A percentile compares a stretch with the other conserved stretches of the same genome.
These are phyloP conservation scores for Struthidea cinerea DNA, from an alignment of 2,113 vertebrate species.

Conservation along the genomic window DNA sequence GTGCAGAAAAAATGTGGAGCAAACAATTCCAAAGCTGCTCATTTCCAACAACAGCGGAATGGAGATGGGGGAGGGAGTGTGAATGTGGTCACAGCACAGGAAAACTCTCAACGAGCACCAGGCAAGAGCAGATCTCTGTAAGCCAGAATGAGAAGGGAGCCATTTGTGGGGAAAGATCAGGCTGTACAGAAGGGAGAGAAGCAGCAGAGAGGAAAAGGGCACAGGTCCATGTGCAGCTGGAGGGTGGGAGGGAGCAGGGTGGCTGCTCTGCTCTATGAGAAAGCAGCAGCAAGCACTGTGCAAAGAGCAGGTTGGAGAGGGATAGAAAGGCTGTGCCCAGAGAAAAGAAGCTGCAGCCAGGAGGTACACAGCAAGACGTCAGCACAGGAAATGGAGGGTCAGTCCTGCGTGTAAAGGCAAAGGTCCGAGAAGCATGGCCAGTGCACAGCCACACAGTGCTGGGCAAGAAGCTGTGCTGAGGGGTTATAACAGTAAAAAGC, in stretches of 20 bases:
- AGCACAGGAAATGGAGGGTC: not conserved
- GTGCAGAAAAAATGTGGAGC: not conserved
- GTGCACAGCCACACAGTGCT: not conserved
- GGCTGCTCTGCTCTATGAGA: not conserved
- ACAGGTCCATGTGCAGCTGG: not conserved
- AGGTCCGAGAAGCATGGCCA: not conserved
- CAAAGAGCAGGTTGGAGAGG: not conserved
- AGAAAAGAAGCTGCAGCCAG: not conserved
- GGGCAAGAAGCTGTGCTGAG: not conserved
- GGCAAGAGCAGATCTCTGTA: not conserved
- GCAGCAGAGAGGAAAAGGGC: not conserved
- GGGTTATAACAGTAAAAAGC: not conserved
- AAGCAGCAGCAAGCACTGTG: not conserved
- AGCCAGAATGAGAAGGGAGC: not conserved
- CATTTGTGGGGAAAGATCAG: not conserved
- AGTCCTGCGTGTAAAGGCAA: not conserved
- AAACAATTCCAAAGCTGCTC: not conserved
- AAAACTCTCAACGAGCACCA: not conserved
- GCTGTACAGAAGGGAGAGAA: not conserved
- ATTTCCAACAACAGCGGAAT: not conserved
- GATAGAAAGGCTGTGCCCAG: not conserved
- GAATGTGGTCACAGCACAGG: not conserved
- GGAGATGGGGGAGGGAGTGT: not conserved
- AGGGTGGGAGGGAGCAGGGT: not conserved
- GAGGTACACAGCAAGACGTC: fast-evolving